Conservation (phyloP, 2,797 vertebrate genomes). For the Pelochelys cantorii region DNA sequence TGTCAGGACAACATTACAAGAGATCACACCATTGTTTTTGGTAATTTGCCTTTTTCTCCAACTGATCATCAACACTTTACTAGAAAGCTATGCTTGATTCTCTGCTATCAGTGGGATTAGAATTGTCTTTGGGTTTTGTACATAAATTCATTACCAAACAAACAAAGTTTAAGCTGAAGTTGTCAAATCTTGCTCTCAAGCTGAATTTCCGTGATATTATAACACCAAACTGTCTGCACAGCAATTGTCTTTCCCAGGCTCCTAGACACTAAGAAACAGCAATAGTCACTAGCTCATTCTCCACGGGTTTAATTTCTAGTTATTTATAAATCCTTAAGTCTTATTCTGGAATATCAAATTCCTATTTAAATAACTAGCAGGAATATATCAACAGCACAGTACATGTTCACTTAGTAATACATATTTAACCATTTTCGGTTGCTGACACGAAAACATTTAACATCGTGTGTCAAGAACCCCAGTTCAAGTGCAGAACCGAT, state of each 20-base stretch:
- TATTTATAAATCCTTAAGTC: background rate
- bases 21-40: rapidly evolving
- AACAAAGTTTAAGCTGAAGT: background rate
- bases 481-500: background rate
- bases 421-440: background rate
- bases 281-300: background rate
- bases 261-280: background rate
- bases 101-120: background rate
- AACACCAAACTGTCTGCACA: background rate
- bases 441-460: no score
- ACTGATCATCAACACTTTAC: background rate
- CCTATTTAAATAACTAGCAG: background rate
- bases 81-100: background rate
- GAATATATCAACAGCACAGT: background rate
- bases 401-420: background rate
- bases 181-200: background rate
- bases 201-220: background rate
- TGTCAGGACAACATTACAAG: rapidly evolving
- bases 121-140: background rate
- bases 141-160: background rate
- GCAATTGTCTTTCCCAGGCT: background rate
- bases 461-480: background rate
- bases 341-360: background rate
- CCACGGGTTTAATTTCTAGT: background rate
- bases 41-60: background rate